Base-by-base conservation (phyloP, 2,888 invertebrate species). In the Ethmia dodecea region DNA sequence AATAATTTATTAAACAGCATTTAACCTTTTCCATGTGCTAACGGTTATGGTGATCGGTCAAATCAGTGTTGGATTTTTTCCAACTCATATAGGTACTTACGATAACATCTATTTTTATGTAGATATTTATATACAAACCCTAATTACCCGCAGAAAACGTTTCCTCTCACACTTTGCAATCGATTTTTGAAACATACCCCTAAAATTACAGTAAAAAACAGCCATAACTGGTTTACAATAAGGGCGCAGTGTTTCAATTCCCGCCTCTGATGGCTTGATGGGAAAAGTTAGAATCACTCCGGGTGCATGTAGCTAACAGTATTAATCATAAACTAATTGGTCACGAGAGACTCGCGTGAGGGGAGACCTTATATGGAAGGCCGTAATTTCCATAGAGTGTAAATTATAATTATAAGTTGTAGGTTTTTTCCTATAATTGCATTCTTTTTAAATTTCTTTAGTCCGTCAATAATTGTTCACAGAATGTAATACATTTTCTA, bases 171-270 rank as follows among this genome's bases (percentile, higher is more conserved):
- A 20, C 25, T 13, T 22, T 12, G 12, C 26, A n/a, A 5, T 27
- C 14, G 8, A n/a, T 27, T 33, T 33, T 22, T 27, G 6, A 3
- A 28, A 4, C 10, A 9, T 5, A 20, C 22, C 18, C 28, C 28
- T 12, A 32, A 15, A 33, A 13, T 24, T 46, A 26, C 42, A 39
- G 31, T 48, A 55, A 68, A 61, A 60, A 55, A 55, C 33, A 10
- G 18, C 13, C 33, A 20, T 25, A 42, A 44, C 47, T 33, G 49
- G 56, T 35, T 24, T 13, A 13, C 16, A 26, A 81, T 79, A 76
- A 74, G 81, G 80, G 81, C 69, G 60, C 70, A 75, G 64, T 76
- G 62, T 73, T 76, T 77, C 73, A 74, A 78, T 79, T 72, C 59
- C 55, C 49, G 22, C 9, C 52, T 53, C 49, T 52, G 52, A 67